Evolutionary conservation across 2,888 invertebrate genomes (phyloP).

Genomic region (Drosophila meridiana): DNA sequence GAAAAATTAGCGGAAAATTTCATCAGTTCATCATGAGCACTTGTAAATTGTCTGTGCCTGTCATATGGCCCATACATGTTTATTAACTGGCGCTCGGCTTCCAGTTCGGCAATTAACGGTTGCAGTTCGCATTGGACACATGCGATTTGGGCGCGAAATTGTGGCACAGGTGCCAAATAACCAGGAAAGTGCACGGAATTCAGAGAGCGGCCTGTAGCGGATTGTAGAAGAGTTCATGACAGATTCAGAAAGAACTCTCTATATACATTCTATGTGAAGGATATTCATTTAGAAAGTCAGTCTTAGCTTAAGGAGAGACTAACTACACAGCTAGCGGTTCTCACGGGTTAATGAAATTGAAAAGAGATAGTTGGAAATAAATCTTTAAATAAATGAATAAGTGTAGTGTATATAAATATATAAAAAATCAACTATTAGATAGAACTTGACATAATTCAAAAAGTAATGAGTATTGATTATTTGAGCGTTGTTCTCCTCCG

Average conservation of each 20-base stretch:
- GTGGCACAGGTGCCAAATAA: constrained; percentile 17
- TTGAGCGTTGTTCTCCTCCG: too few relatives aligned
- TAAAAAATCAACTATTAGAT: too few relatives aligned
- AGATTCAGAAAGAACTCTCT: background rate
- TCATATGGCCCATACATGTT: constrained; percentile 46
- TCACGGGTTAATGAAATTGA: too few relatives aligned
- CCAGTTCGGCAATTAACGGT: constrained; percentile 60
- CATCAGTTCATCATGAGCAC: constrained; percentile 64
- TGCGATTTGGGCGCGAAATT: constrained; percentile 29
- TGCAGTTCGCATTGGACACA: constrained; percentile 58
- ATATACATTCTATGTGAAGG: background rate
- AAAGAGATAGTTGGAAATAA: too few relatives aligned
- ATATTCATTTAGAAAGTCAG: too few relatives aligned
- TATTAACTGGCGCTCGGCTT: constrained; percentile 37
- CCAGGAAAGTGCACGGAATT: background rate
- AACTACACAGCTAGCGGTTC: too few relatives aligned
- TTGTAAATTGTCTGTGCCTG: constrained; percentile 56
- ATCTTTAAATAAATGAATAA: too few relatives aligned
- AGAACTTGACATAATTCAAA: too few relatives aligned
- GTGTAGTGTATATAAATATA: too few relatives aligned
- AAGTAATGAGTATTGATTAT: too few relatives aligned
- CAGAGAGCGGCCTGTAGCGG: background rate
- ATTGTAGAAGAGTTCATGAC: background rate
- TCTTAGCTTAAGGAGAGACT: too few relatives aligned
- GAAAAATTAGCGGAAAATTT: constrained; percentile 76